phyloP scores from a whole-genome alignment of 2,888 invertebrate genomes.

The Nemapogon koenigi region DNA sequence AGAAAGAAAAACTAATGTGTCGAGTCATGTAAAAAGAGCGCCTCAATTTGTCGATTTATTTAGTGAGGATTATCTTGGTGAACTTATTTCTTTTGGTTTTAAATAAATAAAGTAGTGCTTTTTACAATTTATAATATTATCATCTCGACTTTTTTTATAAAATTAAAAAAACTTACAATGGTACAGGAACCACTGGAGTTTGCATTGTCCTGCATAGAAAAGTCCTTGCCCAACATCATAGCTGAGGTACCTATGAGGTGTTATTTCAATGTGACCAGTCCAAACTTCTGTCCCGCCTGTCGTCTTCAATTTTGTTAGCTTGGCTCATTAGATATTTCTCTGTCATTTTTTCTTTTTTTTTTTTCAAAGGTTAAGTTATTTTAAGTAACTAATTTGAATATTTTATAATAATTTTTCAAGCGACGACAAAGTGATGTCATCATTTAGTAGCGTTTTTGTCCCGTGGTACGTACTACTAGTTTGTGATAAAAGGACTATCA shows the following conservation, averaged over 20 bases:
- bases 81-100: no score
- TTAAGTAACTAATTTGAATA: neutral
- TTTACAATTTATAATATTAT: neutral
- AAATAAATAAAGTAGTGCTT: neutral
- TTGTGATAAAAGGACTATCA: no score
- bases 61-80: no score
- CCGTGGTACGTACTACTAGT: no score
- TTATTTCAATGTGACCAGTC: neutral
- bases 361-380: neutral
- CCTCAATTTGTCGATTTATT: no score
- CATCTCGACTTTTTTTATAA: neutral
- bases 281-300: conserved; percentile 12
- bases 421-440: no score
- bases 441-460: neutral
- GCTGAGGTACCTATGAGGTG: conserved; percentile 62
- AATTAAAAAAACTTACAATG: conserved; percentile 12
- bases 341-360: neutral
- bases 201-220: conserved; percentile 74
- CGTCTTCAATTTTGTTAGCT: neutral
- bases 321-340: neutral
- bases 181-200: conserved; percentile 63
- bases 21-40: no score
- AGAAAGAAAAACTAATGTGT: no score
- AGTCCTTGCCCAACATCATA: conserved; percentile 68
- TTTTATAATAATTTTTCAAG: no score